Conservation (phyloP, 2,113 vertebrate genomes). For the Sorex araneus region DNA sequence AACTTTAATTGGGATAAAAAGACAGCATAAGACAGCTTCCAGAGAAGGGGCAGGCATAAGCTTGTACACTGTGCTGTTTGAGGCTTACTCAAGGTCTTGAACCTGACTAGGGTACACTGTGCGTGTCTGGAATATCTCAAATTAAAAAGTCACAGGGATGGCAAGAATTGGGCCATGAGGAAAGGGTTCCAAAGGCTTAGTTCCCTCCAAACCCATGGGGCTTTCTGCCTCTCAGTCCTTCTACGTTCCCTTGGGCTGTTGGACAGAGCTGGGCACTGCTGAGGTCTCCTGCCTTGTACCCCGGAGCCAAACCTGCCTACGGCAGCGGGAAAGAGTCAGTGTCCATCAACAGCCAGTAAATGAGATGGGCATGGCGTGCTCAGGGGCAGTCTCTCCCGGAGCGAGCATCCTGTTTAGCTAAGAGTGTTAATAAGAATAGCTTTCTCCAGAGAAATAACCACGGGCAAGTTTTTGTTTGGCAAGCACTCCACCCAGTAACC, state of each 20-base stretch:
- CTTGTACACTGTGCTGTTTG: too few species aligned
- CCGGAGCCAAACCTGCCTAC: not conserved
- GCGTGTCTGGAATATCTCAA: not conserved
- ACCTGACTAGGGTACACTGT: not conserved
- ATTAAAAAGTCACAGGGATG: not conserved
- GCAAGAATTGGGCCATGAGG: not conserved
- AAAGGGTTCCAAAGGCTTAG: too few species aligned
- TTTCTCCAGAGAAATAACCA: slow-evolving; percentile 72
- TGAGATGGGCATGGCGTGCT: not conserved
- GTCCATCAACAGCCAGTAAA: slow-evolving; percentile 57
- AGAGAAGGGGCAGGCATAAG: not conserved
- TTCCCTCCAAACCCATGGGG: not conserved
- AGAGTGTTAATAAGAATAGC: slow-evolving; percentile 21
- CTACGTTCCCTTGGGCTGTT: not conserved
- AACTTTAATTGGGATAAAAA: not conserved
- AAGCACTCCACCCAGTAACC: slow-evolving; percentile 61
- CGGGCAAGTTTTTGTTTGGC: not conserved
- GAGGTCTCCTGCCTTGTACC: not conserved
- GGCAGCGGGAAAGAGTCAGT: not conserved
- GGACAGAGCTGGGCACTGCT: not conserved
- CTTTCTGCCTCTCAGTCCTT: not conserved
- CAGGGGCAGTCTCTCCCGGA: not conserved
- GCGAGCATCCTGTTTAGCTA: not conserved
- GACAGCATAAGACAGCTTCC: not conserved
- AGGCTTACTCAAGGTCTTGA: not conserved